Percentiles rank a stretch among this genome's conserved stretches.
These are phyloP conservation scores for Malurus elegans DNA, from an alignment of 2,113 vertebrate genomes.

Conservation along the genomic window DNA sequence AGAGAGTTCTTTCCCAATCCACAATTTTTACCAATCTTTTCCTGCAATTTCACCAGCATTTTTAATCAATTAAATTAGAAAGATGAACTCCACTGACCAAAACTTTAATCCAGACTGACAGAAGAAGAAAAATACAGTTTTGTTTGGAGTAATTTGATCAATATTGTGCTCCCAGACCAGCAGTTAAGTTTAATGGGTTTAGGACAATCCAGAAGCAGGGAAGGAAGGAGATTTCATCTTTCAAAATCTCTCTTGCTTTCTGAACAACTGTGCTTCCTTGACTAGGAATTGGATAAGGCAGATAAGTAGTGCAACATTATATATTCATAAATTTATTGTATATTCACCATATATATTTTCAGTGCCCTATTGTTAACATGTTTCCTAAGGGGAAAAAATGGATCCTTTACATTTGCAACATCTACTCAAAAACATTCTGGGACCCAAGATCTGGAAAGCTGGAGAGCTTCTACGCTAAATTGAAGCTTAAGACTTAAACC, in stretches of 20 bases:
- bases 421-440: neutral
- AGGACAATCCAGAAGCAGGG: neutral
- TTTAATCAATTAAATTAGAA: neutral
- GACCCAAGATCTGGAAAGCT: neutral
- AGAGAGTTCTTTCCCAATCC: rapidly evolving
- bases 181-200: neutral
- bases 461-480: neutral
- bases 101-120: neutral
- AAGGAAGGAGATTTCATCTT: neutral
- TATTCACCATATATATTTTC: neutral
- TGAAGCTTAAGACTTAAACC: neutral
- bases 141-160: neutral
- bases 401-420: neutral
- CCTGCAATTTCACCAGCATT: neutral
- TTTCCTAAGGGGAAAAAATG: neutral
- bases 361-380: neutral
- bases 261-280: neutral
- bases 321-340: neutral
- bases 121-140: neutral
- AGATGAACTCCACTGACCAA: neutral
- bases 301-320: neutral
- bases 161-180: neutral
- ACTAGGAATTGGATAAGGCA: neutral
- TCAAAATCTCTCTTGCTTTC: neutral
- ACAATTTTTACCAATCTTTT: neutral